Conservation (phyloP, 92 coral and sea anemone genomes). For the Virgularia gustaviana region DNA sequence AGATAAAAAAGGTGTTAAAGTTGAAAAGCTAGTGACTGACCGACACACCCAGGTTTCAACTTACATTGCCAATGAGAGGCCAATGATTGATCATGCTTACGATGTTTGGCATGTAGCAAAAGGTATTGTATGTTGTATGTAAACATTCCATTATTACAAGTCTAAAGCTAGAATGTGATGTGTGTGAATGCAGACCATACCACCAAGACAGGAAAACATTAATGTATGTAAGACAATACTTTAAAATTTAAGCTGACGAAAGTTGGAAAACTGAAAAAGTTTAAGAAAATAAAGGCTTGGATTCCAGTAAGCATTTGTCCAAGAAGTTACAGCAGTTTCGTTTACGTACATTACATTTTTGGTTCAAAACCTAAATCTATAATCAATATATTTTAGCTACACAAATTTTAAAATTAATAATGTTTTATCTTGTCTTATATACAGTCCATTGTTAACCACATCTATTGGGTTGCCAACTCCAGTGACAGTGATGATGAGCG, state of each 20-base stretch:
- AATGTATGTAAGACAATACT: too few species aligned
- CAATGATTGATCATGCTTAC: slow-evolving; percentile 38
- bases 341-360: too few species aligned
- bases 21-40: slow-evolving; percentile 37
- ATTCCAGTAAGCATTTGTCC: slow-evolving; percentile 16
- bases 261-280: slow-evolving; percentile 30
- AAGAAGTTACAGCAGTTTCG: not conserved
- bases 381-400: too few species aligned
- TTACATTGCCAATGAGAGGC: slow-evolving; percentile 23
- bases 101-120: slow-evolving; percentile 45
- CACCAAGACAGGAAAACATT: too few species aligned
- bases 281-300: slow-evolving; percentile 38
- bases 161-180: not conserved
- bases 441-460: slow-evolving; percentile 40
- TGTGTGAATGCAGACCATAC: not conserved
- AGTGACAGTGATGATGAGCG: slow-evolving; percentile 20
- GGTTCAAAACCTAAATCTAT: too few species aligned
- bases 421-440: not conserved
- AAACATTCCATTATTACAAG: not conserved
- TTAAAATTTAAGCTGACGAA: slow-evolving; percentile 6
- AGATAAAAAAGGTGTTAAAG: slow-evolving; percentile 20
- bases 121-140: slow-evolving; percentile 8
- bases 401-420: not conserved
- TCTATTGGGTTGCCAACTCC: slow-evolving; percentile 41
- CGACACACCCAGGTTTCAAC: slow-evolving; percentile 34